phyloP scores from a whole-genome alignment of 2,888 invertebrate species.

The Amphipoea oculea region DNA sequence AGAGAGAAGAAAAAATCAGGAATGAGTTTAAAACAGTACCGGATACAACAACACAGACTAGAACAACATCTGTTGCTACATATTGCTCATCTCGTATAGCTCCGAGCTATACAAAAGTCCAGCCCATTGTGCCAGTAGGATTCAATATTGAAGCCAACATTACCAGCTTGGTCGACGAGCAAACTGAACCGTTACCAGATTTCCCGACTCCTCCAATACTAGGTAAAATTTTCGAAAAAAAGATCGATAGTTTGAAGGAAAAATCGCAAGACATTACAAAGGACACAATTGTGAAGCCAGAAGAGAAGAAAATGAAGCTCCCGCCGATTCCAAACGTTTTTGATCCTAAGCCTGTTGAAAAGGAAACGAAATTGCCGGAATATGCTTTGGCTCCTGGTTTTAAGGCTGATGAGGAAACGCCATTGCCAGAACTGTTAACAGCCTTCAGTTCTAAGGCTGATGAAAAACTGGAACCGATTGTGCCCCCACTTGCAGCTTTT shows the following conservation, averaged over 20 bases:
- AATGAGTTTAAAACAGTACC: slow-evolving; percentile 62
- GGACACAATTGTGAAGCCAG: background rate
- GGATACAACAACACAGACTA: slow-evolving; percentile 78
- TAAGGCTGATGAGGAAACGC: slow-evolving; percentile 32
- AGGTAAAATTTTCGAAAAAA: slow-evolving; percentile 23
- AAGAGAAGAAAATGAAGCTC: slow-evolving; percentile 32
- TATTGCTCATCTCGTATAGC: slow-evolving; percentile 49
- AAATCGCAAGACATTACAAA: background rate
- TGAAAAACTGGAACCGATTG: slow-evolving; percentile 34
- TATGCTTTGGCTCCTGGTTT: slow-evolving; percentile 13
- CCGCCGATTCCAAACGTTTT: slow-evolving; percentile 43
- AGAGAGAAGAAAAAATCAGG: slow-evolving; percentile 47
- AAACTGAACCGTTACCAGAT: slow-evolving; percentile 37
- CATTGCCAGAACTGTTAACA: slow-evolving; percentile 34
- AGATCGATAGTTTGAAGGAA: background rate
- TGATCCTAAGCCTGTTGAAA: slow-evolving; percentile 24
- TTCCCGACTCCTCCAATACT: slow-evolving; percentile 29
- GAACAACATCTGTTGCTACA: slow-evolving; percentile 64
- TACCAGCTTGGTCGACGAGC: slow-evolving; percentile 58
- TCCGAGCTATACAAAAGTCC: slow-evolving; percentile 14
- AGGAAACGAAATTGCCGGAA: slow-evolving; percentile 28
- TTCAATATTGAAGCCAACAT: slow-evolving; percentile 61
- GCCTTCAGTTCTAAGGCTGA: slow-evolving; percentile 31
- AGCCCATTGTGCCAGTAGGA: slow-evolving; percentile 50
- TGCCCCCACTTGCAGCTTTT: slow-evolving; percentile 30